Evolutionary conservation across 2,888 invertebrate genomes (phyloP), one percentile per base, ranked within the genome.

Genomic region (Drosophila incognita): DNA sequence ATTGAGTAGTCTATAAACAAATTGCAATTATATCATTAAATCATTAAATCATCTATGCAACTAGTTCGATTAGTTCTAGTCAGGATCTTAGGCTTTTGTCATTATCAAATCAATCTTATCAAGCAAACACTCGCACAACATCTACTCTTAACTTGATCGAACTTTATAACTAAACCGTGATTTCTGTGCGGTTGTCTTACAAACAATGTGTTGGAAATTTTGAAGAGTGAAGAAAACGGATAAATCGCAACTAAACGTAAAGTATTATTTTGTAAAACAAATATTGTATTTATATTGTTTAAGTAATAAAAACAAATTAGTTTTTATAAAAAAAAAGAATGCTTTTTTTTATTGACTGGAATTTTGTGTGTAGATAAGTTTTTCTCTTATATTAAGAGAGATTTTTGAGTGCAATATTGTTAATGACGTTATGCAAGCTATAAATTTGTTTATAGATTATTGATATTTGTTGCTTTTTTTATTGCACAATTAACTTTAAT

Each of bases 201-300:
- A 61, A 69, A 38, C 70, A 33, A 24, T 21, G 79, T 88, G 71
- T 83, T 71, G 63, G 53, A 59, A 31, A 68, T 59, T 53, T 42
- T 11, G 54, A 71, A 54, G 73, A 71, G 73, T 71, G 57, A 70
- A 27, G 24, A 10, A 40, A 38, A 21, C 54, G 27, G 15, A 27
- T 31, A 49, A 67, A 52, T 27, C 56, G 42, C 61, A 60, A 63
- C 59, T 66, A 64, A 78, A 69, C 64, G n/a, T 69, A 54, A 80
- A 85, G 85, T 85, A 89, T 85, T 85, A 89, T 87, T 85, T 89
- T 87, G 75, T 85, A 76, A 64, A 87, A 78, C 82, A 87, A 85
- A 79, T 73, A 79, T 83, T 87, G 74, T 66, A 81, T 77, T 82
- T 72, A 42, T 74, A 88, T 80, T 74, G 76, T 79, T 85, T 86